These are phyloP conservation scores for Leucoraja erinaceus DNA, from an alignment of 2,113 vertebrate genomes.

Conservation along the genomic window DNA sequence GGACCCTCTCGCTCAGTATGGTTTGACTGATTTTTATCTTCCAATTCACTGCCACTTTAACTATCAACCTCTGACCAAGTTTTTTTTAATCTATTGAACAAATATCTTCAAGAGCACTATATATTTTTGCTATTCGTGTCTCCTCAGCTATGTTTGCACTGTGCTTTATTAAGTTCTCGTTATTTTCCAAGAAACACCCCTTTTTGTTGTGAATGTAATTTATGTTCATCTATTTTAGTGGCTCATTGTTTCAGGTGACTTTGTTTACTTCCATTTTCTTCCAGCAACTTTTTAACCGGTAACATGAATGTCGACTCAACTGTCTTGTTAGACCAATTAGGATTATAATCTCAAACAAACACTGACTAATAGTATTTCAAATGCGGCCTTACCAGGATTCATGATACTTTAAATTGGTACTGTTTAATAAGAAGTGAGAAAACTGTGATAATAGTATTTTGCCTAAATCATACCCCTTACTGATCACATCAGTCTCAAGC, in stretches of 20 bases:
- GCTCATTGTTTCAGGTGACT: background rate
- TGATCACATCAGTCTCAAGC: too few species aligned
- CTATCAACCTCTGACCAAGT: background rate
- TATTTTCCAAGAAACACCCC: background rate
- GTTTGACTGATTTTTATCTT: background rate
- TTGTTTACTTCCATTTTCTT: background rate
- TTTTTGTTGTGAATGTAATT: background rate
- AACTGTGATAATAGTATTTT: too few species aligned
- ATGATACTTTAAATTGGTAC: background rate
- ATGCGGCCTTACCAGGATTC: background rate
- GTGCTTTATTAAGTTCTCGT: background rate
- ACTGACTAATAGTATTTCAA: background rate
- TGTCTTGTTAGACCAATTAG: background rate
- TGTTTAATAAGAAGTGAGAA: too few species aligned
- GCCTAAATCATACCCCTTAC: too few species aligned
- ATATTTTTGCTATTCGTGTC: background rate
- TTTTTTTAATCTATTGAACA: background rate
- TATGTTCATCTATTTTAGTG: background rate
- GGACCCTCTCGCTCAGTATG: too few species aligned
- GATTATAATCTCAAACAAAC: background rate
- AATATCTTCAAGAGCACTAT: background rate
- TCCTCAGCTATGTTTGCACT: background rate
- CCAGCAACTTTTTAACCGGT: background rate
- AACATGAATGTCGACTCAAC: background rate
- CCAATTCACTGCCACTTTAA: background rate